These are phyloP conservation scores for Scleropages formosus DNA, from an alignment of 2,797 vertebrate species.

Conservation along the genomic window DNA sequence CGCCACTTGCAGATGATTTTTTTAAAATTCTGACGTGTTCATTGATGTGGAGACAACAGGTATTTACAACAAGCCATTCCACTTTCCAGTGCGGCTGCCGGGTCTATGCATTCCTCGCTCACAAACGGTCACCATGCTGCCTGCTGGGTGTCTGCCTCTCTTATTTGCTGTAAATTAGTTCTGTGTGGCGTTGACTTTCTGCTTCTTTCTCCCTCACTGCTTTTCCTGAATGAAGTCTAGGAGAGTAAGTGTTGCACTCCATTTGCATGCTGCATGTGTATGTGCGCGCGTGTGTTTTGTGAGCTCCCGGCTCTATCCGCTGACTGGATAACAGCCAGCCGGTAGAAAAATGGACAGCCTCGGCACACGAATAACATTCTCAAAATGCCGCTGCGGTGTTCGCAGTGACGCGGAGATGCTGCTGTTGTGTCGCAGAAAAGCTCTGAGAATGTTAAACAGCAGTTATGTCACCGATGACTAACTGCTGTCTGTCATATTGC, in stretches of 20 bases:
- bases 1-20: too few relatives aligned
- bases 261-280: constrained; percentile 14
- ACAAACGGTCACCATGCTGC: not conserved
- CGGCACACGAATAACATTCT: too few relatives aligned
- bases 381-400: not conserved
- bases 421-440: not conserved
- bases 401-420: not conserved
- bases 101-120: not conserved
- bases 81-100: not conserved
- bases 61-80: not conserved
- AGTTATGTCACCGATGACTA: not conserved
- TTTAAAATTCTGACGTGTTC: not conserved
- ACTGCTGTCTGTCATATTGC: too few relatives aligned
- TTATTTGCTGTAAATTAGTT: constrained; percentile 12
- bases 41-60: not conserved
- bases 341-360: too few relatives aligned
- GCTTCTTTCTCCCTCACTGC: constrained; percentile 66
- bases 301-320: not conserved
- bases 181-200: constrained; percentile 64
- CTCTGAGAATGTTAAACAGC: not conserved
- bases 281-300: constrained; percentile 3
- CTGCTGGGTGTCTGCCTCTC: constrained; percentile 6
- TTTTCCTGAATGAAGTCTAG: constrained; percentile 87
- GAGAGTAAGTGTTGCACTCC: constrained; percentile 78
- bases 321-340: not conserved